These are phyloP conservation scores for Syrmaticus mikado DNA, from an alignment of 2,113 vertebrate species.

Conservation along the genomic window DNA sequence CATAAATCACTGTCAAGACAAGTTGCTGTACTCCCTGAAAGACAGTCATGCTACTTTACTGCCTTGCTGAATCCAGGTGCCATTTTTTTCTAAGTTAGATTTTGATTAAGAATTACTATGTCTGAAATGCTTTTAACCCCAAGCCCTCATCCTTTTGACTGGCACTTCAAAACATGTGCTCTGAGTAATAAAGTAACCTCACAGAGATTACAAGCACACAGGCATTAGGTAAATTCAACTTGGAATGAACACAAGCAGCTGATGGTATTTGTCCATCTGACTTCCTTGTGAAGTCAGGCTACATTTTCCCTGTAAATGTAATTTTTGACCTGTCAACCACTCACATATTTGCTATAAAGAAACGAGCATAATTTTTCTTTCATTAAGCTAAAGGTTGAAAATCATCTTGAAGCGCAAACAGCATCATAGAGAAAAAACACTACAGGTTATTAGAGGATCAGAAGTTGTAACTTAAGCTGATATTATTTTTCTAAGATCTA, in stretches of 20 bases:
- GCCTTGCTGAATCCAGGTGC: conserved; percentile 45
- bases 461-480: not conserved
- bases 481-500: not conserved
- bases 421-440: not conserved
- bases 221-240: conserved; percentile 32
- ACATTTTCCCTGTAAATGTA: not conserved
- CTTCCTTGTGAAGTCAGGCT: conserved; percentile 3
- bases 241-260: conserved; percentile 22
- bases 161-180: conserved; percentile 61
- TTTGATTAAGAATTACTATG: conserved; percentile 77
- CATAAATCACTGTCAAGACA: conserved; percentile 80
- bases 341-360: conserved; percentile 11
- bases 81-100: conserved; percentile 60
- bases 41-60: conserved; percentile 5
- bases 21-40: conserved; percentile 62
- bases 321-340: conserved; percentile 5
- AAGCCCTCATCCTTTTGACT: conserved; percentile 45
- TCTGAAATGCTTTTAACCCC: conserved; percentile 55
- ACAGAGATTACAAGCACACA: not conserved
- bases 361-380: not conserved
- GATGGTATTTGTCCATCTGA: not conserved
- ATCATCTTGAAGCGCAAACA: not conserved
- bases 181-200: conserved; percentile 50
- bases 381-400: conserved; percentile 41
- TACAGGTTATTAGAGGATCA: not conserved